Conservation (phyloP, 2,888 invertebrate species). For the Adelognathus sp. region DNA sequence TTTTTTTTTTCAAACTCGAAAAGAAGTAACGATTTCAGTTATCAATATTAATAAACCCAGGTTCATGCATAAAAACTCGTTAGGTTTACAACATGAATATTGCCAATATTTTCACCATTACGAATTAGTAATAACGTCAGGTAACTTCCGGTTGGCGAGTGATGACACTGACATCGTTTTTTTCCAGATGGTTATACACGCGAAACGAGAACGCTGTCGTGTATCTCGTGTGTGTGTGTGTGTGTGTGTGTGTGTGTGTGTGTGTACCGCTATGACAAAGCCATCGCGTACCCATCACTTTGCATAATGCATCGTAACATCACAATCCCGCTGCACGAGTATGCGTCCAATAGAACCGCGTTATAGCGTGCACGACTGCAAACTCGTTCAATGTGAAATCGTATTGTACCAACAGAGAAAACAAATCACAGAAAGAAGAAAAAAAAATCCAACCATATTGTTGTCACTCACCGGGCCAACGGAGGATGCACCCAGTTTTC, state of each 20-base stretch:
- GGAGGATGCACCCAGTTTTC: neutral
- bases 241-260: too few relatives aligned
- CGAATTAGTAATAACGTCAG: neutral
- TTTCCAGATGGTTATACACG: neutral
- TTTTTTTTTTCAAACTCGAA: too few relatives aligned
- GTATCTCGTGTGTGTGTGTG: too few relatives aligned
- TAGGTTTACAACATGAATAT: too few relatives aligned
- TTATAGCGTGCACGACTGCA: constrained; percentile 17
- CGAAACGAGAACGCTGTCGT: constrained; percentile 7
- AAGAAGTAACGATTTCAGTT: too few relatives aligned
- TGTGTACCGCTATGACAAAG: constrained; percentile 18
- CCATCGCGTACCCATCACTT: neutral
- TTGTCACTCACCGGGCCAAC: neutral
- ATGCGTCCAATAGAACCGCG: constrained; percentile 15
- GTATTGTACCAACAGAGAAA: neutral
- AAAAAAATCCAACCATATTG: neutral
- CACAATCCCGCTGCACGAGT: constrained; percentile 27
- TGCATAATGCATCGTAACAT: constrained; percentile 36
- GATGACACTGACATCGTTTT: neutral
- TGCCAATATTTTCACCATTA: neutral
- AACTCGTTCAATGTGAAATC: neutral
- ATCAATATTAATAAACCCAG: too few relatives aligned
- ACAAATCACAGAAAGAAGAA: neutral
- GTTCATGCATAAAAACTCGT: too few relatives aligned
- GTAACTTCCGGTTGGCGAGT: constrained; percentile 20